Evolutionary conservation across 1,140 invertebrate genomes (phyloP).

Genomic region (Magallana ariakensis): DNA sequence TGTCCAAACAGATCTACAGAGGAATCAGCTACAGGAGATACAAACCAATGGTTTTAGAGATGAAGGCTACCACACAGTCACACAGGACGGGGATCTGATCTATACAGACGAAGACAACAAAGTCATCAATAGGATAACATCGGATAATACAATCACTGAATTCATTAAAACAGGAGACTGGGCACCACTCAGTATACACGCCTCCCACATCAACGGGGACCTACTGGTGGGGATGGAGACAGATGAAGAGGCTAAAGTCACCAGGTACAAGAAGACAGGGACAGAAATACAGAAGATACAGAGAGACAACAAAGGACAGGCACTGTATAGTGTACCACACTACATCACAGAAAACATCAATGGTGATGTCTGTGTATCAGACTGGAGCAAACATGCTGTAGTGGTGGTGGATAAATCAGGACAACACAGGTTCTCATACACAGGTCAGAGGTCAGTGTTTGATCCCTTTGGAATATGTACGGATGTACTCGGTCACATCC

Average conservation of each 20-base stretch:
- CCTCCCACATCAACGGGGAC: conserved; percentile 16
- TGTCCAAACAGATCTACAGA: conserved; percentile 10
- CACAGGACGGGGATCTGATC: conserved; percentile 7
- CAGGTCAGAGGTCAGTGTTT: neutral
- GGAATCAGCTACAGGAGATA: neutral
- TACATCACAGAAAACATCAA: conserved; percentile 18
- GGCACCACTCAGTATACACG: neutral
- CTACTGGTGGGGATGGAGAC: neutral
- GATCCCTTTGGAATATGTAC: neutral
- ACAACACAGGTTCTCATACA: conserved; percentile 15
- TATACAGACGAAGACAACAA: neutral
- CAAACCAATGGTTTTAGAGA: neutral
- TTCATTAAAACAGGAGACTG: conserved; percentile 11
- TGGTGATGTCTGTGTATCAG: neutral
- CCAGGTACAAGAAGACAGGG: conserved; percentile 2
- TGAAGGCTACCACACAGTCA: neutral
- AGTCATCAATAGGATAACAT: conserved; percentile 7
- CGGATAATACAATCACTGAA: neutral
- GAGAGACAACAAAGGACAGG: conserved; percentile 8
- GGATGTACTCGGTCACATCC: conserved; percentile 2
- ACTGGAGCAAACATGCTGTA: neutral
- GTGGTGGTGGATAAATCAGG: conserved; percentile 15
- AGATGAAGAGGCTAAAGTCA: neutral
- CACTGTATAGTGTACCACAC: neutral
- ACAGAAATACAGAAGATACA: conserved; percentile 1